Base-by-base conservation (phyloP, 2,888 invertebrate genomes). In the Dynastes grantii region DNA sequence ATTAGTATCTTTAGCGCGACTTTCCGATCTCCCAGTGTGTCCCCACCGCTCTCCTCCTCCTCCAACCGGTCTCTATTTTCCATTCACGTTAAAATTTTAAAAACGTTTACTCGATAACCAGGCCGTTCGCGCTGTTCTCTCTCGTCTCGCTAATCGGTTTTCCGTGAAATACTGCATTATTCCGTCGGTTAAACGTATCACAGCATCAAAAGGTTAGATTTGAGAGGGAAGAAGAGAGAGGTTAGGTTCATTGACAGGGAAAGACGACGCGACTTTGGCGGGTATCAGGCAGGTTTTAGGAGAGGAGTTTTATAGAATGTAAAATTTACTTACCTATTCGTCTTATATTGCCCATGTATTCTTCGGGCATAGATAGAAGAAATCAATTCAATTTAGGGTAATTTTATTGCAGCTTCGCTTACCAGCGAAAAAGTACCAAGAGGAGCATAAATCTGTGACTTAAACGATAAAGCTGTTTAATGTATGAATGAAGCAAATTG, bases 1-100 rank as follows among this genome's bases (percentile, higher is more conserved):
- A 55, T 55, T 55, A 55, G 55, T 55, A 55, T 22, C 22, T 55
- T 55, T 55, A 55, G 16, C 55, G 55, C 55, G 55, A 55, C 22
- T 55, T 55, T 55, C 55, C 55, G 55, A 55, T 16, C 55, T 53
- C 53, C n/a, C 32, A 0, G 5, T 37, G 5, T 1, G 5, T 5
- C 5, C 45, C 45, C 45, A 45, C 0, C 45, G 0, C 45, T 2
- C 45, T 8, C 45, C 8, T 45, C 45, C 4, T 45, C 1, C 11
- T 8, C 45, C 9, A 1, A 45, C 45, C 9, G 11, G 8, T 11
- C 9, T 45, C 45, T 16, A 58, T 58, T 58, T 22, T 58, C 22
- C 22, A 22, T 22, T 6, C 16, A 5, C 55, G 22, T 22, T 58
- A 58, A 58, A 58, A 58, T 58, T 58, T 58, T 58, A 22, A 58